Conservation (phyloP, 30 jellyfish, hydroid and myxozoan genomes). For the Aurelia sp. region DNA sequence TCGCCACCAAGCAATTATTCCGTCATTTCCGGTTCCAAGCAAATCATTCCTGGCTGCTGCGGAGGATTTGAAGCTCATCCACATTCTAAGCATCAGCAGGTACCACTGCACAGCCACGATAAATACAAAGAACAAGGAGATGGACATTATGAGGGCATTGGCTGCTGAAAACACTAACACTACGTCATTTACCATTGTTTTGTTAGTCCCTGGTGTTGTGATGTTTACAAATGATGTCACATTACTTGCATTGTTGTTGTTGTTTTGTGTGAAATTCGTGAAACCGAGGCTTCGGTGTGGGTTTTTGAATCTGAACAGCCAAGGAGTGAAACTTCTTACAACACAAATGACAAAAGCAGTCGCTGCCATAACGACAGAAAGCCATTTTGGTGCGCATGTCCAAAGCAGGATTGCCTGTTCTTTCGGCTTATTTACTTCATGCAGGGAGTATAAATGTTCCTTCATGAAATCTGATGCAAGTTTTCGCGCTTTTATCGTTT, state of each 20-base stretch:
- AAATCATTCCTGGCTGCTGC: not conserved
- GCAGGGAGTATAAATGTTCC: slow-evolving; percentile 16
- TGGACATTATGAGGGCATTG: slow-evolving; percentile 48
- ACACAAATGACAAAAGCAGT: slow-evolving; percentile 14
- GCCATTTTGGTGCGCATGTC: not conserved
- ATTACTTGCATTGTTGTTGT: not conserved
- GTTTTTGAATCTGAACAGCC: slow-evolving; percentile 6
- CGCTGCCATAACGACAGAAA: not conserved
- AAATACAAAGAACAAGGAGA: slow-evolving; percentile 21
- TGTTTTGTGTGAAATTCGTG: not conserved
- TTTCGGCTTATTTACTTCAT: slow-evolving; percentile 19
- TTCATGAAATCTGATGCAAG: slow-evolving; percentile 55
- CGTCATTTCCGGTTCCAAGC: slow-evolving; percentile 42
- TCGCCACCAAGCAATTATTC: slow-evolving; percentile 73
- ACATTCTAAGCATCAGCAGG: slow-evolving; percentile 22
- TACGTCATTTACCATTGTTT: not conserved
- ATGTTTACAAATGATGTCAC: not conserved
- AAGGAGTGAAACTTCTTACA: slow-evolving; percentile 8
- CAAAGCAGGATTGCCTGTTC: not conserved
- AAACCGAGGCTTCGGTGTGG: not conserved
- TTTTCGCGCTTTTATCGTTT: slow-evolving; percentile 8
- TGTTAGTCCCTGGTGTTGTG: not conserved
- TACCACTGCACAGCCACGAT: slow-evolving; percentile 35
- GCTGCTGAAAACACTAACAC: slow-evolving; percentile 17
- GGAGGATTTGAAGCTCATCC: slow-evolving; percentile 29